Evolutionary conservation across 2,797 vertebrate genomes (phyloP).

Genomic region (Pipistrellus kuhlii): DNA sequence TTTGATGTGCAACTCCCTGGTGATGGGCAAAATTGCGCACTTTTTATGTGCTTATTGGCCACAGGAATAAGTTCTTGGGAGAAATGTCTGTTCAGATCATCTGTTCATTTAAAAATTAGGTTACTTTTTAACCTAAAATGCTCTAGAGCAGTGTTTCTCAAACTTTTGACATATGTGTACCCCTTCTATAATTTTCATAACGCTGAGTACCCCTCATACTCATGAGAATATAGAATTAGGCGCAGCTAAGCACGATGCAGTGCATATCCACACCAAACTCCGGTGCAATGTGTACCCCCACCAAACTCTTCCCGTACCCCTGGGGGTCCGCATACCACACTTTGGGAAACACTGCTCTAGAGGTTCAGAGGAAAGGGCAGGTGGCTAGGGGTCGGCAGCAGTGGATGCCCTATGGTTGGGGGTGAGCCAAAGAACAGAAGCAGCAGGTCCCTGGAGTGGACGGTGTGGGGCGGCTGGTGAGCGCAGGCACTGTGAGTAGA

Average conservation of each 20-base stretch:
- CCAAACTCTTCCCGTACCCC: no score
- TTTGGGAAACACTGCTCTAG: neutral
- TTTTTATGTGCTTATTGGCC: neutral
- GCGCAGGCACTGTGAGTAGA: neutral
- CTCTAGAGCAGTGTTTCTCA: neutral
- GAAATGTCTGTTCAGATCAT: neutral
- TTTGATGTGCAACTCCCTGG: neutral
- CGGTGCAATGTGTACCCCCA: no score
- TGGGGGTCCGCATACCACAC: no score
- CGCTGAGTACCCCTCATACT: no score
- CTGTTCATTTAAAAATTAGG: neutral
- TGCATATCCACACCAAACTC: no score
- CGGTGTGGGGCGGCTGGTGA: neutral
- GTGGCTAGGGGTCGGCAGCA: neutral
- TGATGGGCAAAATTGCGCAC: neutral
- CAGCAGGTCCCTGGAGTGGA: neutral
- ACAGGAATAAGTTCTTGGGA: neutral
- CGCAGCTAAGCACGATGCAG: no score
- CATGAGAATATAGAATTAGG: no score
- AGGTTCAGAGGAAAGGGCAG: neutral
- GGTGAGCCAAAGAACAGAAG: neutral
- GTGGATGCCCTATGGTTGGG: neutral
- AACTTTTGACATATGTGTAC: no score
- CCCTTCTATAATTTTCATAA: no score
- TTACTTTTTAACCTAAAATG: neutral